Evolutionary conservation across 2,113 vertebrate species (phyloP), one percentile per base, ranked within the genome.

Genomic region (Spea multiplicata): DNA sequence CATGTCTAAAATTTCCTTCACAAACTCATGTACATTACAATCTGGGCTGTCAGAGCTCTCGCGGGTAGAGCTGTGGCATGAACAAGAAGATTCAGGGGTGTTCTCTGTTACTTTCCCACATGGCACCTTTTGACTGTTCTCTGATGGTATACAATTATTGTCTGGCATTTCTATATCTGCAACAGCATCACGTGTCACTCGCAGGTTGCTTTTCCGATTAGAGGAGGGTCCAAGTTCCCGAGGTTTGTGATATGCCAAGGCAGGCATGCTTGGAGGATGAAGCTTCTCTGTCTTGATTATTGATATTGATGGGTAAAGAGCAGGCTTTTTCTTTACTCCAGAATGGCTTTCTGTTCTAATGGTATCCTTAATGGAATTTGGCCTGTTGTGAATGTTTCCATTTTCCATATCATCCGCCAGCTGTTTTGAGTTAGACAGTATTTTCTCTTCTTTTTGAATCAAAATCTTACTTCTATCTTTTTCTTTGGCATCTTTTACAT

Each of bases 1-100:
- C 95, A 98, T 92, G 84, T 94, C 97, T 55, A 99, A 95, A 70
- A 99, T 98, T 86, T 98, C 96, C 89, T 89, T 96, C 44, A 99
- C 97, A 87, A 99, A 99, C 84, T 93, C 84, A 8, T 94, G 97
- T 46, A 97, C 94, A 17, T 91, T 93, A 49, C 89, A 89, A 70
- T 93, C 94, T 84, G 96, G 93, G 14, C 77, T 83, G n/a, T 80
- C 86, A 85, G 84, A 86, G 55, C 90, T 91, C 44, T 90, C 90
- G 80, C 68, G 87, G 86, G 55, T 84, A 84, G 59, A 86, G 84
- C 67, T 81, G 55, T 88, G 88, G 83, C 83, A 91, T 85, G 87
- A 86, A 85, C 94, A 97, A 84, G 89, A 92, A 2, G 85, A 85
- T 73, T 67, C 4, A 3, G 13, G 74, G 68, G 17, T 71, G 73